phyloP scores from a whole-genome alignment of 2,797 vertebrate species.

The Perodicticus potto region DNA sequence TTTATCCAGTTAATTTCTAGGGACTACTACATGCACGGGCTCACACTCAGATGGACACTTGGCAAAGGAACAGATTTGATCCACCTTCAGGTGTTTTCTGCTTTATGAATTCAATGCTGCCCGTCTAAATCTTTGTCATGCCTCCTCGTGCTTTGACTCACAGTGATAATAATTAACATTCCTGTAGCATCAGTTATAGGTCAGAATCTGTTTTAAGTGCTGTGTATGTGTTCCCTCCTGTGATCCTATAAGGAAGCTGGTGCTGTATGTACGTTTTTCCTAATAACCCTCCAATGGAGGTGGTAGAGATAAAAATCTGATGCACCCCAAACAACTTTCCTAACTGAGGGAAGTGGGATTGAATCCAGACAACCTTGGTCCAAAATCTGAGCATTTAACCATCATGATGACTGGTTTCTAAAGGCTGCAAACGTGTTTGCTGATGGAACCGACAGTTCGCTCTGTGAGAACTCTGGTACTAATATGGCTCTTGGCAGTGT shows the following conservation, averaged over 20 bases:
- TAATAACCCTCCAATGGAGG: background rate
- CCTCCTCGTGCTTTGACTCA: background rate
- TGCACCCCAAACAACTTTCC: background rate
- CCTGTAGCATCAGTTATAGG: background rate
- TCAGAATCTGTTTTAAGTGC: background rate
- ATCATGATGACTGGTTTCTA: background rate
- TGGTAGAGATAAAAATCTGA: background rate
- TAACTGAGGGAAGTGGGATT: background rate
- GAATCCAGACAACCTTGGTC: background rate
- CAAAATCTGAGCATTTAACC: background rate
- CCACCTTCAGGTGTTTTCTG: background rate
- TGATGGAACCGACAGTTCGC: background rate
- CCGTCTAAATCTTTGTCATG: background rate
- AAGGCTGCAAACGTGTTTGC: background rate
- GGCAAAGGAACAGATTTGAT: background rate
- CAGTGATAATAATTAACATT: background rate
- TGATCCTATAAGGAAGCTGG: background rate
- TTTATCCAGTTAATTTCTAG: conserved; percentile 14
- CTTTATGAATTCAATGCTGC: background rate
- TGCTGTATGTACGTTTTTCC: background rate
- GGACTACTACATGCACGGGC: background rate
- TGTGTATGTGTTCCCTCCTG: background rate
- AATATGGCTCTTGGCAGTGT: background rate
- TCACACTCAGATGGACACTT: background rate
- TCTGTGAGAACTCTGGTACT: background rate